Percentiles rank a stretch among this genome's conserved stretches.
These are phyloP conservation scores for Calephelis virginiensis DNA, from an alignment of 1,140 invertebrate species.

Conservation along the genomic window DNA sequence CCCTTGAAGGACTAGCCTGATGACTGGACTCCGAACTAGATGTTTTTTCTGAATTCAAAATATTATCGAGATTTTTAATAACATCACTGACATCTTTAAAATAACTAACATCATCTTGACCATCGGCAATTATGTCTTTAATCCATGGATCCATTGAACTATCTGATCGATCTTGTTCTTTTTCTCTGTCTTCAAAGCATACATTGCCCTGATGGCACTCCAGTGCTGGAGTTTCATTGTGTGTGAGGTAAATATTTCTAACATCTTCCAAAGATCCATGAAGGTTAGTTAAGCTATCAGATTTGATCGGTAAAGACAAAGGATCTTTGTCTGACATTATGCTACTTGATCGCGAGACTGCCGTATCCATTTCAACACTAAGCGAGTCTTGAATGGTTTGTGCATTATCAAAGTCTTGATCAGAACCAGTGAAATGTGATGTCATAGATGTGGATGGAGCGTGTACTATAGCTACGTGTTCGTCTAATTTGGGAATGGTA, in stretches of 20 bases:
- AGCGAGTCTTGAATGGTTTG: constrained; percentile 52
- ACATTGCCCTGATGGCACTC: constrained; percentile 67
- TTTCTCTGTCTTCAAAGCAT: constrained; percentile 49
- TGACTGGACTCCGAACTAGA: constrained; percentile 80
- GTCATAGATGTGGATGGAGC: constrained; percentile 55
- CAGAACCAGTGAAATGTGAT: constrained; percentile 53
- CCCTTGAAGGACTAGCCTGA: constrained; percentile 76
- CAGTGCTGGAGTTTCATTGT: constrained; percentile 57
- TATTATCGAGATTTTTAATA: constrained; percentile 83
- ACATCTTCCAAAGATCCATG: constrained; percentile 81
- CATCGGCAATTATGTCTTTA: constrained; percentile 77
- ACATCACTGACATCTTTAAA: constrained; percentile 82
- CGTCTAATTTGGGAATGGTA: constrained; percentile 79
- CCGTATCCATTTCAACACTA: constrained; percentile 61
- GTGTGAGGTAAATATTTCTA: constrained; percentile 63
- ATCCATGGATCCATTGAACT: constrained; percentile 79
- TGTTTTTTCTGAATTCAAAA: constrained; percentile 81
- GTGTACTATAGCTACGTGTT: constrained; percentile 65
- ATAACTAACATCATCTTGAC: constrained; percentile 79
- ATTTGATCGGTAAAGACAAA: constrained; percentile 66
- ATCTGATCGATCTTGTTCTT: constrained; percentile 59
- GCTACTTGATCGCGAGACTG: constrained; percentile 65
- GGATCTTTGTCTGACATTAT: constrained; percentile 71
- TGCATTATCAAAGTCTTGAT: constrained; percentile 50
- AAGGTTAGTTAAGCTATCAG: constrained; percentile 79